Base-by-base conservation (phyloP, 2,888 invertebrate species). In the Plagiodera versicolora region DNA sequence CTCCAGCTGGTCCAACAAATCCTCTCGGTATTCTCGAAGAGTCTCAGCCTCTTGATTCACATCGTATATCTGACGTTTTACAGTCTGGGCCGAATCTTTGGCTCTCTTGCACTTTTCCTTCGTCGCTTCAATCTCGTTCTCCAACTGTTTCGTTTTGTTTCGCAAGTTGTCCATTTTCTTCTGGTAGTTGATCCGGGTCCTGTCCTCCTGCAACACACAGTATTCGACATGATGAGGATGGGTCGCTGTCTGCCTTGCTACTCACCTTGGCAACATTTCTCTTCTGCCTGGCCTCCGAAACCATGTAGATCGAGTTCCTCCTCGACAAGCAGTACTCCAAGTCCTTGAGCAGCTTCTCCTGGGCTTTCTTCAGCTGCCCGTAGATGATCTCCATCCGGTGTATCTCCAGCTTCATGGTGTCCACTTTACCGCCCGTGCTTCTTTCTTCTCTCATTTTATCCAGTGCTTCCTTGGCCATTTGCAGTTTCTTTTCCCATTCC, bases 401-500 rank as follows among this genome's bases (percentile, higher is more conserved):
- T 72, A 94, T 92, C 82, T 94, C 93, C 39, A 82, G 83, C 74
- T 85, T 89, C 92, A 93, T 92, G 30, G 83, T 83, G 0, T 87
- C 87, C 17, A 92, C 84, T 76, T 92, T 92, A 1, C 92, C 90
- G 4, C 83, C 85, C 1, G 83, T 80, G 0, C 86, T 83, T 58
- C 85, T 83, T 58, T 91, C 90, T 32, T 85, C 83, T 56, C 86
- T 85, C 51, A 91, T 85, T 72, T 84, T 87, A 68, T 85, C 85
- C 71, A 89, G 87, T 0, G 90, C 84, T 74, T 93, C 91, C 18
- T 86, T 85, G 1, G 90, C 88, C 71, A 92, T 77, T 69, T 89
- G 80, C 60, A 89, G 86, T 81, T 92, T 92, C 66, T 90, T 88
- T 75, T 93, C 91, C 93, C 94, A 94, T 28, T 89, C 87, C 24